These are phyloP conservation scores for Ceratosolen fusciceps DNA, from an alignment of 1,140 invertebrate species.

Conservation along the genomic window DNA sequence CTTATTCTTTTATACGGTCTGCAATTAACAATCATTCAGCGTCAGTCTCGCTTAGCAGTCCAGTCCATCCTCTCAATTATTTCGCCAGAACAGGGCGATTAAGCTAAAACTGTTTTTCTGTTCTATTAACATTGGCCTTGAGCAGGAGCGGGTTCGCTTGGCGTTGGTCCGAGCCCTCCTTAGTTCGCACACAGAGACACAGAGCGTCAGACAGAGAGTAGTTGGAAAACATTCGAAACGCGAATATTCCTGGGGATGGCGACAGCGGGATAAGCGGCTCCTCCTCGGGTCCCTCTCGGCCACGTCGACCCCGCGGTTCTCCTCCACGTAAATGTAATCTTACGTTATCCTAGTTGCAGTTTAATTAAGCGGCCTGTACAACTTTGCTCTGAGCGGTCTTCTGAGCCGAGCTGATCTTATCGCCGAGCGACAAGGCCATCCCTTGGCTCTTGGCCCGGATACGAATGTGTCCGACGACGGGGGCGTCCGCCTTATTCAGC, in stretches of 20 bases:
- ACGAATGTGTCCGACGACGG: slow-evolving; percentile 96
- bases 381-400: slow-evolving; percentile 77
- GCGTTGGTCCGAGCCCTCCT: slow-evolving; percentile 8
- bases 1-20: slow-evolving; percentile 41
- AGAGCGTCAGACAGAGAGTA: slow-evolving; percentile 18
- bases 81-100: slow-evolving; percentile 14
- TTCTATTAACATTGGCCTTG: slow-evolving; percentile 40
- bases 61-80: slow-evolving; percentile 4
- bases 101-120: slow-evolving; percentile 27
- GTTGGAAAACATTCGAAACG: too few species aligned
- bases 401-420: slow-evolving; percentile 96
- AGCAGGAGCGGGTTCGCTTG: slow-evolving; percentile 23
- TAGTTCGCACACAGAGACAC: slow-evolving; percentile 29
- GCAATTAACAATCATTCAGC: slow-evolving; percentile 37
- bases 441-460: slow-evolving; percentile 99
- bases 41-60: slow-evolving; percentile 20
- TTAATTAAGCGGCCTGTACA: slow-evolving; percentile 72
- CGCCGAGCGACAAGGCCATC: slow-evolving; percentile 96
- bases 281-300: too few species aligned
- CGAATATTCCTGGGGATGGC: slow-evolving; percentile 11
- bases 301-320: too few species aligned
- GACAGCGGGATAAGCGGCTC: slow-evolving; percentile 35
- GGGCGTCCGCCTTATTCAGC: slow-evolving; percentile 85
- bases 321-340: too few species aligned
- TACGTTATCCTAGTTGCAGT: background rate